phyloP scores from a whole-genome alignment of 2,113 vertebrate species.

The Tiliqua scincoides region DNA sequence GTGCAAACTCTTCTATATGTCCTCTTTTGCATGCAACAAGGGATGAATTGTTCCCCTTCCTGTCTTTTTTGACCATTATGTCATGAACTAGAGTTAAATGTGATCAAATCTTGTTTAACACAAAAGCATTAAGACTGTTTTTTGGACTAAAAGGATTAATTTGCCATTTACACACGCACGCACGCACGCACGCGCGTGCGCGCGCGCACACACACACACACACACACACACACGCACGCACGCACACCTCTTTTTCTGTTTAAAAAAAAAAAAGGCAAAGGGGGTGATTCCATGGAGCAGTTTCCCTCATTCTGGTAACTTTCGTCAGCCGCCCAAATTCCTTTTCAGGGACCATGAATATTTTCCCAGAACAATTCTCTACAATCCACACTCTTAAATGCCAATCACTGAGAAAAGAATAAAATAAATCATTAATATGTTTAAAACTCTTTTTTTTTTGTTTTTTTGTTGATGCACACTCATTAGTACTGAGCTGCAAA shows the following conservation, averaged over 20 bases:
- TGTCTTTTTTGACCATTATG: no score
- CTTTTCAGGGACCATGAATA: background rate
- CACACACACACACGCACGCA: no score
- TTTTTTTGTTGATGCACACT: conserved; percentile 72
- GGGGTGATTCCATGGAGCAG: conserved; percentile 54
- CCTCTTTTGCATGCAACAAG: background rate
- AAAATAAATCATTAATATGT: conserved; percentile 76
- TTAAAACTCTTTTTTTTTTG: conserved; percentile 75
- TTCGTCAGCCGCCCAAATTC: conserved; percentile 52
- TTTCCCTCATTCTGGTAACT: conserved; percentile 50
- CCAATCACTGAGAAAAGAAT: conserved; percentile 72
- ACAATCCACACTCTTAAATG: conserved; percentile 70
- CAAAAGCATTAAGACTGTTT: background rate
- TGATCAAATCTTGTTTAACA: background rate
- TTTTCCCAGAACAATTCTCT: conserved; percentile 65
- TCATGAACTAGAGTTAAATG: background rate
- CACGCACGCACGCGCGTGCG: no score
- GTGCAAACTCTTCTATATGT: background rate
- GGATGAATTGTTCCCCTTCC: no score
- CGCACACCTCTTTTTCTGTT: conserved; percentile 51
- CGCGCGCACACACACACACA: no score
- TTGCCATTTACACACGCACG: conserved; percentile 14
- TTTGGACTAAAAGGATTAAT: background rate
- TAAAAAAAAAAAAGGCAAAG: conserved; percentile 43
- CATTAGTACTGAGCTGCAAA: conserved; percentile 72